Percentiles rank a stretch among this genome's conserved stretches.
Evolutionary conservation across 1,140 invertebrate genomes (phyloP).

Genomic region (Spodoptera frugiperda): DNA sequence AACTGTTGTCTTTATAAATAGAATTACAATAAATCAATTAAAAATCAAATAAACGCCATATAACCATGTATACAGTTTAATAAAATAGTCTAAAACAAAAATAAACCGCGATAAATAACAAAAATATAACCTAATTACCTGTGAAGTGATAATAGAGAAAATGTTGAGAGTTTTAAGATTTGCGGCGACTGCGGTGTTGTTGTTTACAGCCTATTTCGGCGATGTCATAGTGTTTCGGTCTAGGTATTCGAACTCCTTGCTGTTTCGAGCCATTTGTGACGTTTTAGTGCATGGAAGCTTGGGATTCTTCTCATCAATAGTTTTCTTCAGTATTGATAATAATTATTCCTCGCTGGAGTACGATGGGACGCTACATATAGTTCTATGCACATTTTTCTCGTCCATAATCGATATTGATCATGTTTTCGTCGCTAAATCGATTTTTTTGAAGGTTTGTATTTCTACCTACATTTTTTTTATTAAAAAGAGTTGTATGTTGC

Average conservation of each 20-base stretch:
- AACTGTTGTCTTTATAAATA: too few relatives aligned
- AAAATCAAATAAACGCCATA: neutral
- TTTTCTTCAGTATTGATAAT: slow-evolving; percentile 68
- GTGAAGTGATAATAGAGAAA: slow-evolving; percentile 47
- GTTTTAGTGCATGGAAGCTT: slow-evolving; percentile 65
- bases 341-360: slow-evolving; percentile 49
- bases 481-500: too few relatives aligned
- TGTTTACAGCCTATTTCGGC: slow-evolving; percentile 59
- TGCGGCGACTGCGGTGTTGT: slow-evolving; percentile 62
- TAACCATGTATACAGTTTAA: slow-evolving; percentile 1
- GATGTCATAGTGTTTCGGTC: slow-evolving; percentile 73
- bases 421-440: slow-evolving; percentile 69
- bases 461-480: neutral
- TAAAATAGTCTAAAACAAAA: neutral
- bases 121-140: slow-evolving; percentile 34
- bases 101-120: neutral
- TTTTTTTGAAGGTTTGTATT: slow-evolving; percentile 68
- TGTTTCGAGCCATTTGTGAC: slow-evolving; percentile 67
- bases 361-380: slow-evolving; percentile 59
- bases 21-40: too few relatives aligned
- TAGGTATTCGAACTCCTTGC: slow-evolving; percentile 63
- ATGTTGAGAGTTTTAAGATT: slow-evolving; percentile 58
- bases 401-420: slow-evolving; percentile 76
- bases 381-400: slow-evolving; percentile 70
- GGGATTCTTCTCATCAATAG: slow-evolving; percentile 64